Evolutionary conservation across 2,888 invertebrate species (phyloP), one percentile per base, ranked within the genome.

Genomic region (Drosophila nr. perissopoda): DNA sequence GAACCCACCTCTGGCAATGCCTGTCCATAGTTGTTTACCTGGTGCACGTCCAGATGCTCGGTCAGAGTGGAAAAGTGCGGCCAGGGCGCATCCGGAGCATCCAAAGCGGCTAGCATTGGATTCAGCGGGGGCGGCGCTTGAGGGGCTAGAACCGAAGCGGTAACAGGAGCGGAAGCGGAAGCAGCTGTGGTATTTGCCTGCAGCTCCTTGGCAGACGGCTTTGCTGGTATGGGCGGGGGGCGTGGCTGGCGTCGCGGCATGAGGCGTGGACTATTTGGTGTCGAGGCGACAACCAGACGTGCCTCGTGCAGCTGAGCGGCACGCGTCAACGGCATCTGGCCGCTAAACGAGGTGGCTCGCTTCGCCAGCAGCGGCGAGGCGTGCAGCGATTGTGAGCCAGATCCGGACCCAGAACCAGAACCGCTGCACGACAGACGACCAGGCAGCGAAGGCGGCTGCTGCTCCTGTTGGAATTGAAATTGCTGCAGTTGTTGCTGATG

Each of bases 251-350:
- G 93, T 68, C 95, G 94, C 57, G 95, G 95, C 94, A 96, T 91
- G 76, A 96, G 93, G 72, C 96, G 94, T 31, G 96, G 96, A 90
- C 96, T 96, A 89, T 95, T 96, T 57, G 96, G 96, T 34, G 95
- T 96, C 73, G 96, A 96, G 56, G 79, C 73, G 25, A 78, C 69
- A 31, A 71, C 69, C 40, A 69, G 69, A 45, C 65, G 74, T 36
- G 73, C 57, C 40, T 72, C 81, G 21, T 83, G 87, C 66, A 81
- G 34, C 68, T 91, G 90, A 5, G 78, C 75, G 21, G 78, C 78
- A 4, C 78, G 78, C 27, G 80, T 84, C 67, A 92, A 33, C 27
- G 92, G 91, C 54, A 92, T 90, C 40, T 92, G 91, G 16, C 92
- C 92, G 70, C 92, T 92, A 57, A 92, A 92, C 7, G 92, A 92